These are phyloP conservation scores for Puma concolor DNA, from an alignment of 2,113 vertebrate genomes.

Conservation along the genomic window DNA sequence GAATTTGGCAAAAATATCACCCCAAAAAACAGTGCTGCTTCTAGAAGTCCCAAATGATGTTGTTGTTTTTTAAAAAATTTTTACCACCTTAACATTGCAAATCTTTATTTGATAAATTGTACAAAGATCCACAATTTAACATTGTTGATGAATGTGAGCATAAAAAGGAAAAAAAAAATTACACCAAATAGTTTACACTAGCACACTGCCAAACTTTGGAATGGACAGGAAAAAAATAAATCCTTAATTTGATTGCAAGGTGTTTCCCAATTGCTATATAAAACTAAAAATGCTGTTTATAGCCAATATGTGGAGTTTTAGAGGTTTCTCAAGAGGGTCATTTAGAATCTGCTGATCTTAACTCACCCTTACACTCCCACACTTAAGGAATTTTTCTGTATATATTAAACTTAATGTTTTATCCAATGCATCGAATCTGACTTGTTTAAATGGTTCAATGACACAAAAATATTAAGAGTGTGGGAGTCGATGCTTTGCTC, in stretches of 20 bases:
- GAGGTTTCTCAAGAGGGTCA: neutral
- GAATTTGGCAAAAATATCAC: slow-evolving; percentile 7
- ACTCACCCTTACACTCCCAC: neutral
- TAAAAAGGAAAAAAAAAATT: neutral
- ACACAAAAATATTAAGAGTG: slow-evolving; percentile 47
- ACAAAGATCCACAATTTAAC: neutral
- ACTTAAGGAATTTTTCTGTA: slow-evolving; percentile 25
- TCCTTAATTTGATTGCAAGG: neutral
- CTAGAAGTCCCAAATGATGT: neutral
- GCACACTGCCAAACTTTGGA: neutral
- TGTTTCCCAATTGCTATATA: neutral
- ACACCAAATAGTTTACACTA: neutral
- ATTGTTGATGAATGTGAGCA: neutral
- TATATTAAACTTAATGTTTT: slow-evolving; percentile 62
- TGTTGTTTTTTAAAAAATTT: neutral
- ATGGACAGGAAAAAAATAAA: neutral
- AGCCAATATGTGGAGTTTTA: neutral
- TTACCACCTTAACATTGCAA: neutral
- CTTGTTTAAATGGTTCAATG: slow-evolving; percentile 57
- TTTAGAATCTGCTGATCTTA: slow-evolving; percentile 37
- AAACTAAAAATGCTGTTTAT: slow-evolving; percentile 3
- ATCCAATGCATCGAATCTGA: slow-evolving; percentile 26
- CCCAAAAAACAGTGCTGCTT: neutral
- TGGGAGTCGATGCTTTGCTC: slow-evolving; percentile 25
- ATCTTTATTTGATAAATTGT: neutral